Percentiles rank a stretch among this genome's conserved stretches.
phyloP scores from a whole-genome alignment of 2,113 vertebrate species.

The Phoenicopterus ruber region DNA sequence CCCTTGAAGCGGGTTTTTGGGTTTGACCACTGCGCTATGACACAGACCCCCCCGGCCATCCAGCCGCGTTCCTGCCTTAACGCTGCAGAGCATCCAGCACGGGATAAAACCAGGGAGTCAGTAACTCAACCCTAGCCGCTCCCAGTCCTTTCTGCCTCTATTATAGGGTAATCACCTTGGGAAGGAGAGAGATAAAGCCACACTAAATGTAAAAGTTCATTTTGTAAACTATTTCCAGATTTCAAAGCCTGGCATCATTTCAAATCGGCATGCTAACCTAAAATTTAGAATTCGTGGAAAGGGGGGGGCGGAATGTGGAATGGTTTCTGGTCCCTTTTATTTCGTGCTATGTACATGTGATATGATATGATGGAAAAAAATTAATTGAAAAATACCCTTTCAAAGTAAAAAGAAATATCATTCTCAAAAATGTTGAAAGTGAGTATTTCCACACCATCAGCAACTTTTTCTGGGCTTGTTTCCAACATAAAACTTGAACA shows the following conservation, averaged over 20 bases:
- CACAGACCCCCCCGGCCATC: not conserved
- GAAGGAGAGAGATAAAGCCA: conserved; percentile 26
- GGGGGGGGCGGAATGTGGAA: not conserved
- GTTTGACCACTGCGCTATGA: not conserved
- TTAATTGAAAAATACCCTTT: conserved; percentile 50
- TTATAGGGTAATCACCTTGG: conserved; percentile 11
- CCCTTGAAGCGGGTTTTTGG: accelerated
- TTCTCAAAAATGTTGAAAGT: conserved; percentile 45
- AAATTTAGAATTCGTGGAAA: conserved; percentile 33
- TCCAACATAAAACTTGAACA: conserved; percentile 23
- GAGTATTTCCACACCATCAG: conserved; percentile 56
- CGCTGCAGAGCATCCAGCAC: not conserved
- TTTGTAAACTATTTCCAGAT: conserved; percentile 50
- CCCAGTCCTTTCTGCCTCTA: not conserved
- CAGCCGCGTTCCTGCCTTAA: not conserved
- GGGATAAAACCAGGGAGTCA: not conserved
- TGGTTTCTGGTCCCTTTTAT: conserved; percentile 49
- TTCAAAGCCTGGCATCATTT: conserved; percentile 33
- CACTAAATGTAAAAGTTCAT: not conserved
- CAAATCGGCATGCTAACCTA: not conserved
- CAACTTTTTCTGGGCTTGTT: conserved; percentile 53
- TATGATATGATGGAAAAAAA: not conserved
- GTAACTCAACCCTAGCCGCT: not conserved
- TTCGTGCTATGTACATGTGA: conserved; percentile 1
- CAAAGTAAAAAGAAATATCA: conserved; percentile 43